Evolutionary conservation across 1,140 invertebrate species (phyloP).

Genomic region (Drosophila murphyi): DNA sequence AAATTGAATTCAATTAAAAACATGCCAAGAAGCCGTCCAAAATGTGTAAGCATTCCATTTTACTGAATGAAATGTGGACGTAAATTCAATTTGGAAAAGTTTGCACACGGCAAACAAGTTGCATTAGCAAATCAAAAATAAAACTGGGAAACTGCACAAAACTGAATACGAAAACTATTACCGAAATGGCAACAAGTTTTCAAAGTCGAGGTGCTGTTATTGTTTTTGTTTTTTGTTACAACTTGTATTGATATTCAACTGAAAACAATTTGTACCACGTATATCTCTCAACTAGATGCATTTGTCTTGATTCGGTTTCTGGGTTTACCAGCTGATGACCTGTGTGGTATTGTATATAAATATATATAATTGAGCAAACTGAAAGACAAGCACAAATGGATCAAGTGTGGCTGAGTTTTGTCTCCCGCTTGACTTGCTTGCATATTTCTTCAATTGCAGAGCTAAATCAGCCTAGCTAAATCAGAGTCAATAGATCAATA

Average conservation of each 20-base stretch:
- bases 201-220: conserved; percentile 14
- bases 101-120: conserved; percentile 60
- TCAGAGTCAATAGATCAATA: conserved; percentile 61
- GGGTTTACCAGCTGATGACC: conserved; percentile 38
- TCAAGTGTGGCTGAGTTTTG: conserved; percentile 2
- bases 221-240: not conserved
- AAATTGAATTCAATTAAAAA: conserved; percentile 72
- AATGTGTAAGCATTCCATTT: conserved; percentile 30
- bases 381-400: not conserved
- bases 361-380: conserved; percentile 54
- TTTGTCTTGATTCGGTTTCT: conserved; percentile 28
- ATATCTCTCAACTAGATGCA: conserved; percentile 36
- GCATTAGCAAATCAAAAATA: conserved; percentile 52
- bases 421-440: conserved; percentile 7
- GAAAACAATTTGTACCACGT: conserved; percentile 31
- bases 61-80: conserved; percentile 43
- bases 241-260: conserved; percentile 16
- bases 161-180: conserved; percentile 2
- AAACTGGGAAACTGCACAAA: conserved; percentile 6
- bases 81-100: conserved; percentile 58
- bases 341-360: conserved; percentile 36
- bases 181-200: conserved; percentile 37
- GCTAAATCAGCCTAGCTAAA: conserved; percentile 74
- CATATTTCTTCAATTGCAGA: conserved; percentile 50
- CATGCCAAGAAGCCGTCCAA: conserved; percentile 57